These are phyloP conservation scores for Trematocara stigmaticum DNA, from an alignment of 2,113 vertebrate species.

Conservation along the genomic window DNA sequence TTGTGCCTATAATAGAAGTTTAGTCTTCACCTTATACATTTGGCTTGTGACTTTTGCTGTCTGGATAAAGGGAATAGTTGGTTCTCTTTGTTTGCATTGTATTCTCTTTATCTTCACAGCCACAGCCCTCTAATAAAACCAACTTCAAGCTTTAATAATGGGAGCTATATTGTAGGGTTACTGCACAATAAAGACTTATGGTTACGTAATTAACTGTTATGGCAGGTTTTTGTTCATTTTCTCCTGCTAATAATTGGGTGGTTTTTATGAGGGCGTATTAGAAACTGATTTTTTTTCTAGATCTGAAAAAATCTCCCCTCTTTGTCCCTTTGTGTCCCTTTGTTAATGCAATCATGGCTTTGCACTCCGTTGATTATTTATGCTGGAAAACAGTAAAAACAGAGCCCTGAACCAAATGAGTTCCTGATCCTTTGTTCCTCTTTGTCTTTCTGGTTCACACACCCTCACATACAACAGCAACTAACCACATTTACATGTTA, in stretches of 20 bases:
- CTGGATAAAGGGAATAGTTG: neutral
- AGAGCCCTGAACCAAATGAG: neutral
- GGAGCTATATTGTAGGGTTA: neutral
- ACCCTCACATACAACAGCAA: neutral
- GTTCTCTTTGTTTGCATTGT: neutral
- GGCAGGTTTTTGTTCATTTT: neutral
- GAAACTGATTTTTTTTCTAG: neutral
- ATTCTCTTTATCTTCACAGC: neutral
- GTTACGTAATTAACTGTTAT: neutral
- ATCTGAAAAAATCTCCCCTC: neutral
- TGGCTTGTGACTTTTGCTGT: neutral
- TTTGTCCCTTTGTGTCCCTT: neutral
- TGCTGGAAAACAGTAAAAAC: neutral
- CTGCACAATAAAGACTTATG: neutral
- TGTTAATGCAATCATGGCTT: neutral
- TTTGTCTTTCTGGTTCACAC: neutral
- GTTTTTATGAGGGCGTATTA: neutral
- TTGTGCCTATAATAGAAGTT: neutral
- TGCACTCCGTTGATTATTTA: neutral
- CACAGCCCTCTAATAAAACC: neutral
- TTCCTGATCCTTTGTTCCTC: neutral
- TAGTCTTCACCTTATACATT: neutral
- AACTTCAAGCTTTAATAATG: neutral
- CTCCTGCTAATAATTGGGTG: neutral
- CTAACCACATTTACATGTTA: neutral